Evolutionary conservation across 2,888 invertebrate species (phyloP).

Genomic region (Amiota communis): DNA sequence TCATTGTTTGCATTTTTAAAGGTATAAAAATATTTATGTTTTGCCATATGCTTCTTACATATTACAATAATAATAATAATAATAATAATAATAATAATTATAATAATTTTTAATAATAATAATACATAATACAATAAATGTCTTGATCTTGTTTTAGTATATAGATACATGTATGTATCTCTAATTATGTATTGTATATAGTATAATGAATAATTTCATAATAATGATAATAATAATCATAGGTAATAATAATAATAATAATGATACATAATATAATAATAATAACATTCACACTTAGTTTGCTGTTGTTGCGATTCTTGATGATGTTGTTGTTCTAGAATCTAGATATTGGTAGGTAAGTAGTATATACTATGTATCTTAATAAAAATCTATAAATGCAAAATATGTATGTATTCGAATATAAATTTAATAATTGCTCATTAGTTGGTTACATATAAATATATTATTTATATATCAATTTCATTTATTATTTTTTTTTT

Average conservation of each 20-base stretch:
- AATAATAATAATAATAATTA: slow-evolving; percentile 9
- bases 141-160: slow-evolving; percentile 39
- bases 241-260: slow-evolving; percentile 20
- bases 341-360: neutral
- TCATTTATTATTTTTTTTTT: slow-evolving; percentile 34
- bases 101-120: slow-evolving; percentile 7
- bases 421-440: slow-evolving; percentile 53
- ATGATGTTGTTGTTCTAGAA: neutral
- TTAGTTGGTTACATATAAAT: slow-evolving; percentile 36
- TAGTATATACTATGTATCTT: slow-evolving; percentile 29
- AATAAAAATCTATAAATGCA: slow-evolving; percentile 51
- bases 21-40: slow-evolving; percentile 53
- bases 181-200: neutral
- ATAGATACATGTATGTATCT: slow-evolving; percentile 29
- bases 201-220: no score
- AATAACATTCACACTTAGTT: slow-evolving; percentile 33
- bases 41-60: slow-evolving; percentile 51
- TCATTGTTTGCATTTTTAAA: slow-evolving; percentile 38
- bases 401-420: slow-evolving; percentile 46
- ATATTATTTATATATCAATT: slow-evolving; percentile 17
- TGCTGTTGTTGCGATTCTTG: slow-evolving; percentile 6
- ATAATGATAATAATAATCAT: no score
- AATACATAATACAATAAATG: slow-evolving; percentile 44
- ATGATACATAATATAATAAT: slow-evolving; percentile 15
- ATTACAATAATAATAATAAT: slow-evolving; percentile 59